These are phyloP conservation scores for Drosophila eohydei DNA, from an alignment of 2,888 invertebrate species.

Conservation along the genomic window DNA sequence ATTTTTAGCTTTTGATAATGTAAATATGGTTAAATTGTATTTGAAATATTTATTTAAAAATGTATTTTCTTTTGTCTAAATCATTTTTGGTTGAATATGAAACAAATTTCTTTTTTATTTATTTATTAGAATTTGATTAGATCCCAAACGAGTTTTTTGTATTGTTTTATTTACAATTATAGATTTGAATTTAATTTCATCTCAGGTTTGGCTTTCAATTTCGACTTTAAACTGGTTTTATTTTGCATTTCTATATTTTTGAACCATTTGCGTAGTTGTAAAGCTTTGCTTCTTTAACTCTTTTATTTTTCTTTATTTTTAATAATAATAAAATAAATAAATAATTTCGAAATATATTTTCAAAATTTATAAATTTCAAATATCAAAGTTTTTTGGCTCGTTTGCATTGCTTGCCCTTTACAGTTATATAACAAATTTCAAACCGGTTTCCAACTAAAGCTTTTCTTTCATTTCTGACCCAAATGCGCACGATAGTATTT, in stretches of 20 bases:
- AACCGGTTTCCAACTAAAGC: conserved; percentile 29
- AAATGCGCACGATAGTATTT: conserved; percentile 8
- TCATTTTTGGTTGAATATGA: not conserved
- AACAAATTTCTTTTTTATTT: not conserved
- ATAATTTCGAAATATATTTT: not conserved
- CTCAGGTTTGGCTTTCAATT: too few species aligned
- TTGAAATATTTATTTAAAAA: not conserved
- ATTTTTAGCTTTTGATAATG: not conserved
- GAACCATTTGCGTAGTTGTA: not conserved
- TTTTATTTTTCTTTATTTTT: not conserved
- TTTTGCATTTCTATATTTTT: too few species aligned
- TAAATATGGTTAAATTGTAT: not conserved
- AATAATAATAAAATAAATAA: not conserved
- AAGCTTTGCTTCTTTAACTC: not conserved
- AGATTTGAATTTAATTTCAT: too few species aligned
- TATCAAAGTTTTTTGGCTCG: not conserved
- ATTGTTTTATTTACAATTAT: not conserved
- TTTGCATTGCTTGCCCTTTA: not conserved
- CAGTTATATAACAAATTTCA: conserved; percentile 6
- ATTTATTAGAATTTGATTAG: not conserved
- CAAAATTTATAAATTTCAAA: not conserved
- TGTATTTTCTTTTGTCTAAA: not conserved
- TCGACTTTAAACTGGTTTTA: too few species aligned
- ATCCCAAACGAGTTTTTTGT: not conserved
- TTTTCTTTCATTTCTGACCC: conserved; percentile 2